A percentile compares a stretch with the other conserved stretches of the same genome.
phyloP scores from a whole-genome alignment of 2,113 vertebrate species.

The Aleadryas rufinucha region DNA sequence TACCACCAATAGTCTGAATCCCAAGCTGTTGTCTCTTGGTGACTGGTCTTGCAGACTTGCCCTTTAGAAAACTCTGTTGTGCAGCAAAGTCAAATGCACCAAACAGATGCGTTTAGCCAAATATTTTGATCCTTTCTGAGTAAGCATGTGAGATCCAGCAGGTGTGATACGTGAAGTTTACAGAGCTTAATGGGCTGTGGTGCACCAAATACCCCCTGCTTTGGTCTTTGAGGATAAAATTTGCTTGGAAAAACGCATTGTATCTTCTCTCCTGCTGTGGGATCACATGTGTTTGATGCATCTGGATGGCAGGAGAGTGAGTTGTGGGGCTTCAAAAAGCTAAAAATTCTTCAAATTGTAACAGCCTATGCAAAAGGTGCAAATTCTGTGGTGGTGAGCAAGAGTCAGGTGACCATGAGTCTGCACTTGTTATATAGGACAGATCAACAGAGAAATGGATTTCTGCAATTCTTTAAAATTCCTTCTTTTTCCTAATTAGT shows the following conservation, averaged over 20 bases:
- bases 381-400: background rate
- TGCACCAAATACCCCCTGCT: background rate
- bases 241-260: background rate
- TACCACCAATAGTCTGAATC: background rate
- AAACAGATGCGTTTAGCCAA: background rate
- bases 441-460: background rate
- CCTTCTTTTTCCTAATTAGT: background rate
- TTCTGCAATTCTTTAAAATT: background rate
- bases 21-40: background rate
- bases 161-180: background rate
- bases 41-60: background rate
- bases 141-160: background rate
- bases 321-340: background rate
- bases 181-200: background rate
- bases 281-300: background rate
- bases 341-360: background rate
- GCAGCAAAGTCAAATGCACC: background rate
- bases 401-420: background rate
- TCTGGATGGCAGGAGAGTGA: background rate
- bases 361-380: background rate
- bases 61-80: background rate
- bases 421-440: background rate
- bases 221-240: background rate
- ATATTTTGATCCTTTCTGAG: background rate
- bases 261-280: background rate